Evolutionary conservation across 2,797 vertebrate species (phyloP).

Genomic region (Alcedo atthis): DNA sequence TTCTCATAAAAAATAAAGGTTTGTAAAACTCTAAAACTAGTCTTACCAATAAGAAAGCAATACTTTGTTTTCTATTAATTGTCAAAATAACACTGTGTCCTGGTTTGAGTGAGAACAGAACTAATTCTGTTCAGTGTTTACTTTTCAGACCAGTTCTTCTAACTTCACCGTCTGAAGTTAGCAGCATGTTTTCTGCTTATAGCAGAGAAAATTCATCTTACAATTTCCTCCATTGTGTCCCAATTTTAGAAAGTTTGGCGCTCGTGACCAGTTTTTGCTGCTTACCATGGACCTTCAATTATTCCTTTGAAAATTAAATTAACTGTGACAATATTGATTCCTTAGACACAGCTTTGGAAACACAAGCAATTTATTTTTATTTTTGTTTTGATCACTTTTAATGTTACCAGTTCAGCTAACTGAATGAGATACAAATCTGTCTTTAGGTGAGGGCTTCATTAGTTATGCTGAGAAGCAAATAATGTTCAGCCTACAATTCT

Average conservation of each 20-base stretch:
- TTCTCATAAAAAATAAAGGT: not conserved
- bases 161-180: no score
- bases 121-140: no score
- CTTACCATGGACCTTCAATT: not conserved
- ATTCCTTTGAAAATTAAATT: not conserved
- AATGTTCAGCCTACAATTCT: not conserved
- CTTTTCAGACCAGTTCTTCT: no score
- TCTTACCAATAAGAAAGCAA: not conserved
- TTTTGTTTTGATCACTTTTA: not conserved
- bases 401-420: not conserved
- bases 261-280: not conserved
- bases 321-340: not conserved
- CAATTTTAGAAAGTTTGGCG: not conserved
- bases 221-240: not conserved
- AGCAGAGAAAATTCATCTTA: not conserved
- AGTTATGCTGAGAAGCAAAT: not conserved
- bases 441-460: not conserved
- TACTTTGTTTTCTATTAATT: not conserved
- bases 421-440: not conserved
- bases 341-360: not conserved
- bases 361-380: not conserved
- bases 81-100: not conserved
- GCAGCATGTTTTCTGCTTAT: no score
- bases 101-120: no score
- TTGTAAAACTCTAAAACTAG: not conserved